phyloP scores from a whole-genome alignment of 2,113 vertebrate genomes.

The Amblyornis subalaris region DNA sequence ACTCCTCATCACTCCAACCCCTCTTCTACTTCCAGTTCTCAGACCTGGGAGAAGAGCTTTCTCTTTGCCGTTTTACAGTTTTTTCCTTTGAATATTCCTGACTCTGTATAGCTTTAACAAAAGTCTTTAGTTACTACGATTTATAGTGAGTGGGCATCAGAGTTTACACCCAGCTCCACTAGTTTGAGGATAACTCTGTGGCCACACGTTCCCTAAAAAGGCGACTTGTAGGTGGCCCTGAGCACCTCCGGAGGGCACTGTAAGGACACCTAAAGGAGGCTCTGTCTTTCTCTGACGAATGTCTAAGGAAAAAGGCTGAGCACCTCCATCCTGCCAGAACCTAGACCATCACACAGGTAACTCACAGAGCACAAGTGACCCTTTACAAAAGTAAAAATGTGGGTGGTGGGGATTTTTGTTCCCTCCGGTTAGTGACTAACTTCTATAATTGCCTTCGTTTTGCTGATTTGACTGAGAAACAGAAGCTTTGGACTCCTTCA shows the following conservation, averaged over 20 bases:
- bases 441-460: background rate
- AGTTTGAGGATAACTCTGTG: background rate
- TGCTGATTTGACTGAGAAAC: background rate
- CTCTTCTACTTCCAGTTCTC: background rate
- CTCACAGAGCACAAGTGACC: background rate
- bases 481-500: background rate
- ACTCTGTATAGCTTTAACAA: background rate
- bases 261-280: background rate
- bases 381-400: background rate
- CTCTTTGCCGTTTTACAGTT: background rate
- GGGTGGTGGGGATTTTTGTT: background rate
- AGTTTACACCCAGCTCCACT: background rate
- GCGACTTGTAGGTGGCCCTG: background rate
- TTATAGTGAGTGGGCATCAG: background rate
- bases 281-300: background rate
- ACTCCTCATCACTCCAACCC: background rate
- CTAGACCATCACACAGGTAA: background rate
- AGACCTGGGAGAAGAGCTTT: background rate
- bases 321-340: background rate
- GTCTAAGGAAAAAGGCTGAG: rapidly evolving
- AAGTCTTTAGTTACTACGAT: background rate
- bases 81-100: background rate
- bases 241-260: slow-evolving; percentile 37
- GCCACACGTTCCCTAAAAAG: background rate
- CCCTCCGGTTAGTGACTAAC: background rate